A percentile compares a stretch with the other conserved stretches of the same genome.
These are phyloP conservation scores for Camponotus pennsylvanicus DNA, from an alignment of 1,140 invertebrate genomes.

Conservation along the genomic window DNA sequence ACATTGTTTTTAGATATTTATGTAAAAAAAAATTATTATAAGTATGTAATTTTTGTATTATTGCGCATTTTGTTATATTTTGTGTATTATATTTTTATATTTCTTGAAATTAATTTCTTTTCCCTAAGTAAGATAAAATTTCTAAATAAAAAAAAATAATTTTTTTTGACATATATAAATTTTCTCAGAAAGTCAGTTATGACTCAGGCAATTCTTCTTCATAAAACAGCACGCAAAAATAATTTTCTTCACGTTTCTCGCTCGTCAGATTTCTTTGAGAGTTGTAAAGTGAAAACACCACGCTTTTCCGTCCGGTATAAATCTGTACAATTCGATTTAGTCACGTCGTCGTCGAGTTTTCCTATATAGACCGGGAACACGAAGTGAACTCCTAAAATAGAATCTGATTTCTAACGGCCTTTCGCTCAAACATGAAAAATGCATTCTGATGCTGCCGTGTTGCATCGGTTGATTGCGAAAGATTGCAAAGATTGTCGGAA, in stretches of 20 bases:
- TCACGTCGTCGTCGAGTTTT: constrained; percentile 39
- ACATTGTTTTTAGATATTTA: neutral
- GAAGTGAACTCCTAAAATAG: constrained; percentile 72
- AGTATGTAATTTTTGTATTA: neutral
- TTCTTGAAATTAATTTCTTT: neutral
- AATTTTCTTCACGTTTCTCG: neutral
- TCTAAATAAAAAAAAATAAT: neutral
- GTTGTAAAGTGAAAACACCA: neutral
- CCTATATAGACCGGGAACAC: constrained; percentile 4
- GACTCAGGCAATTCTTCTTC: neutral
- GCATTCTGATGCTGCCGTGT: constrained; percentile 16
- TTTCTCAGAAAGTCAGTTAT: too few relatives aligned
- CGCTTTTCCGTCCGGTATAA: constrained; percentile 7
- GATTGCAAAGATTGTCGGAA: constrained; percentile 43
- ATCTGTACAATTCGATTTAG: constrained; percentile 57
- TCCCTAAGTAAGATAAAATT: neutral
- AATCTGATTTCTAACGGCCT: constrained; percentile 81
- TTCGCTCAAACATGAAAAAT: constrained; percentile 66
- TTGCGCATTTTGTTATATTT: too few relatives aligned
- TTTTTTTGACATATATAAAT: too few relatives aligned
- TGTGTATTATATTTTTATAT: neutral
- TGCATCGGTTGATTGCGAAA: constrained; percentile 26
- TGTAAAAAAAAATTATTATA: neutral
- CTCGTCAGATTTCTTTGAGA: neutral
- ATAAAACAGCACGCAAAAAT: constrained; percentile 13